phyloP scores from a whole-genome alignment of 2,888 invertebrate genomes.

The Agonum fuliginosum region DNA sequence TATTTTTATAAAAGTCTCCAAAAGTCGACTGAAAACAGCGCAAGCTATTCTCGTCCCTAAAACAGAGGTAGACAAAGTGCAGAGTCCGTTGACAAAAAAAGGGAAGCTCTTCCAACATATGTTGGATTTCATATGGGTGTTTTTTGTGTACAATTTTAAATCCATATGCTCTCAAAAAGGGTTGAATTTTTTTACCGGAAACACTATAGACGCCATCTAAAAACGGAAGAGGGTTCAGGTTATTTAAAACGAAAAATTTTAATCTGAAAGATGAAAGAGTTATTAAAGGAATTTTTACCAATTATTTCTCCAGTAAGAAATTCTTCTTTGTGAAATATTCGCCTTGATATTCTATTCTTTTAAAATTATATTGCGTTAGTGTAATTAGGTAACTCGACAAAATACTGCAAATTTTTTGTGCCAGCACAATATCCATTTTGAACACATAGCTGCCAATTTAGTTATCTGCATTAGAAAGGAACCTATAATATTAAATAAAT shows the following conservation, averaged over 20 bases:
- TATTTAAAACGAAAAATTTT: slow-evolving; percentile 42
- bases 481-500: no score
- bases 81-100: background rate
- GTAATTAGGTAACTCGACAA: no score
- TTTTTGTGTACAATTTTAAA: slow-evolving; percentile 42
- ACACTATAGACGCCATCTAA: slow-evolving; percentile 51
- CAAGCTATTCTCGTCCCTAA: slow-evolving; percentile 1
- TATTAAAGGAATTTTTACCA: no score
- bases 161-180: slow-evolving; percentile 56
- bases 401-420: no score
- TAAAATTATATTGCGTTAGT: no score
- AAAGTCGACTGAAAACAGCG: background rate
- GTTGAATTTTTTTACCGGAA: slow-evolving; percentile 58
- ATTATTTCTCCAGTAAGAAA: no score
- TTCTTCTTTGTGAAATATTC: no score
- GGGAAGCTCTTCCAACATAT: slow-evolving; percentile 5
- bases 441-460: no score
- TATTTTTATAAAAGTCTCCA: slow-evolving; percentile 41
- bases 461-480: no score
- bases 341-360: no score
- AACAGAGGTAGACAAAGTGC: background rate
- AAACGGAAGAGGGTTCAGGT: slow-evolving; percentile 53
- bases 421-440: no score
- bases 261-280: no score
- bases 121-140: slow-evolving; percentile 35